Evolutionary conservation across 2,888 invertebrate species (phyloP).

Genomic region (Prenolepis imparis): DNA sequence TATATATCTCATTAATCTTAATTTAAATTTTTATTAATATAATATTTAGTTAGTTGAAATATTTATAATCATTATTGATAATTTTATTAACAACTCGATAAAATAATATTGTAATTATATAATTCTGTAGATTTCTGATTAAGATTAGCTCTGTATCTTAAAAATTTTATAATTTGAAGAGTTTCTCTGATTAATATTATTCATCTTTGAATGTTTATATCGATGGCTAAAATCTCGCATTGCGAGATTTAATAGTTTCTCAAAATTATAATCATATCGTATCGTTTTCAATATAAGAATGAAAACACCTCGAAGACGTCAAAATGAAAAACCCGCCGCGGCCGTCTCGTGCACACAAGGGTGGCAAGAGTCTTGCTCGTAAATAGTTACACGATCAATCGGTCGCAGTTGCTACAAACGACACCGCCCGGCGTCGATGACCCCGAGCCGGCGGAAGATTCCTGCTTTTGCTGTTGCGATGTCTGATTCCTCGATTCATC

Average conservation of each 20-base stretch:
- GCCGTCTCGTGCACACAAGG: constrained; percentile 47
- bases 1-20: background rate
- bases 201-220: background rate
- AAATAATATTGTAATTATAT: constrained; percentile 8
- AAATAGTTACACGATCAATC: constrained; percentile 94
- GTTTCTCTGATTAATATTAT: background rate
- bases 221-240: background rate
- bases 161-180: background rate
- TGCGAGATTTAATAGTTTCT: background rate
- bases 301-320: background rate
- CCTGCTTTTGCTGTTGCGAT: constrained; percentile 86
- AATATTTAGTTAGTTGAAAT: background rate
- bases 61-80: background rate
- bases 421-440: constrained; percentile 88
- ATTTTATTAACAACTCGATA: constrained; percentile 1
- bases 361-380: constrained; percentile 57
- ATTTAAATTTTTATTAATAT: background rate
- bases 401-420: constrained; percentile 94
- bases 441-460: constrained; percentile 87
- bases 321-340: constrained; percentile 24
- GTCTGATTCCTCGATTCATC: constrained; percentile 81
- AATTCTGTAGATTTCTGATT: background rate
- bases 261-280: background rate
- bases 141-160: background rate
- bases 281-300: constrained; percentile 15